Conservation (phyloP, 2,888 invertebrate species). For the Drosophila colorata region DNA sequence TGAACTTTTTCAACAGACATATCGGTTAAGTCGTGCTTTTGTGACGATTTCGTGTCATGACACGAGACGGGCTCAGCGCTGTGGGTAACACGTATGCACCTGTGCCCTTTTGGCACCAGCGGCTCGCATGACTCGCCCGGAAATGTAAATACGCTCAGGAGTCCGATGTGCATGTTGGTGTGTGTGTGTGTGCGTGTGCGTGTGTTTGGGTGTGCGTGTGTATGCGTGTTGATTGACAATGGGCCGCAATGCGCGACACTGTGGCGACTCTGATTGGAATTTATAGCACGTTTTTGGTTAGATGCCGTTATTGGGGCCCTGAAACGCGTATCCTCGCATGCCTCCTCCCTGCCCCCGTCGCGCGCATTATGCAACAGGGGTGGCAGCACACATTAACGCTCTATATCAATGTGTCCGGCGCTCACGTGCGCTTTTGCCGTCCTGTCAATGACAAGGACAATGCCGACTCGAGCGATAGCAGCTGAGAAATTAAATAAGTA, state of each 20-base stretch:
- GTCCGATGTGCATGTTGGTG: conserved; percentile 17
- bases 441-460: conserved; percentile 69
- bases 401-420: conserved; percentile 38
- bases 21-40: too few relatives aligned
- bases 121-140: conserved; percentile 56
- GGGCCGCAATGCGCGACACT: conserved; percentile 44
- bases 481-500: conserved; percentile 76
- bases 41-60: conserved; percentile 19
- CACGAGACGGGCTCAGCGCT: conserved; percentile 5
- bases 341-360: neutral
- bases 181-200: conserved; percentile 6
- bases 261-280: conserved; percentile 67
- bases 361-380: conserved; percentile 37
- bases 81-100: conserved; percentile 29
- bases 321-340: conserved; percentile 33
- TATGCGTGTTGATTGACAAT: conserved; percentile 62
- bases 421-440: conserved; percentile 55
- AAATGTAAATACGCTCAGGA: conserved; percentile 54
- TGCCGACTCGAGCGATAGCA: conserved; percentile 29
- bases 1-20: too few relatives aligned
- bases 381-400: conserved; percentile 20
- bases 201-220: conserved; percentile 17
- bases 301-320: conserved; percentile 49
- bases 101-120: conserved; percentile 26
- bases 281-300: conserved; percentile 68